These are phyloP conservation scores for Heterodera carotae DNA, from an alignment of 1,140 invertebrate species.

Conservation along the genomic window DNA sequence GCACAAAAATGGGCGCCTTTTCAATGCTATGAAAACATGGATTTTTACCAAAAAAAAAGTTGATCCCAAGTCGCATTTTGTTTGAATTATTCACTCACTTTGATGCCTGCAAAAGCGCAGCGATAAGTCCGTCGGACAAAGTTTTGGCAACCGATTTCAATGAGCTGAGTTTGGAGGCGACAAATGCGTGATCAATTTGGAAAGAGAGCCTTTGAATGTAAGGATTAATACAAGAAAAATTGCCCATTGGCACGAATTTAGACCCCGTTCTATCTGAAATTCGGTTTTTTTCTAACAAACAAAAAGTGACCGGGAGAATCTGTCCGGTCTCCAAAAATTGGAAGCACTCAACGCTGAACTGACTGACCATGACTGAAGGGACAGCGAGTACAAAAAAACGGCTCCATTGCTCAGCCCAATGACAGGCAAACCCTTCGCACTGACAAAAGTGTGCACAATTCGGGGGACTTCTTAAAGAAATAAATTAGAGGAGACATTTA, in stretches of 20 bases:
- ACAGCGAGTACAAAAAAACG: constrained; percentile 3
- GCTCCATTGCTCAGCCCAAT: constrained; percentile 22
- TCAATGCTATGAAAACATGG: neutral
- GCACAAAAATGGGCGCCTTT: neutral
- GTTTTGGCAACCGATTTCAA: constrained; percentile 21
- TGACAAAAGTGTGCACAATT: constrained; percentile 18
- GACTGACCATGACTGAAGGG: constrained; percentile 24
- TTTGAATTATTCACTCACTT: no score
- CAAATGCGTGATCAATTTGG: neutral
- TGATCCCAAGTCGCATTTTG: no score
- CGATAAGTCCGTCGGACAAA: constrained; percentile 20
- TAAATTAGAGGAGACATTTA: neutral
- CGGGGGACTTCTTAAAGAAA: neutral
- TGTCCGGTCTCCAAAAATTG: no score
- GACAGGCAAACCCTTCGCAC: constrained; percentile 18
- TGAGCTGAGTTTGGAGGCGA: neutral
- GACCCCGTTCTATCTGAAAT: no score
- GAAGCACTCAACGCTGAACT: no score
- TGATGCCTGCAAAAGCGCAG: constrained; percentile 1
- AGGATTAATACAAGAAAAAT: neutral
- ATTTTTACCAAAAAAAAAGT: neutral
- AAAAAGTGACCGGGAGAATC: no score
- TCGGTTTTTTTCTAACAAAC: no score
- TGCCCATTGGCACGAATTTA: no score
- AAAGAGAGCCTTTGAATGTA: neutral